Conservation (phyloP, 2,888 invertebrate species). For the Escarpia spicata region DNA sequence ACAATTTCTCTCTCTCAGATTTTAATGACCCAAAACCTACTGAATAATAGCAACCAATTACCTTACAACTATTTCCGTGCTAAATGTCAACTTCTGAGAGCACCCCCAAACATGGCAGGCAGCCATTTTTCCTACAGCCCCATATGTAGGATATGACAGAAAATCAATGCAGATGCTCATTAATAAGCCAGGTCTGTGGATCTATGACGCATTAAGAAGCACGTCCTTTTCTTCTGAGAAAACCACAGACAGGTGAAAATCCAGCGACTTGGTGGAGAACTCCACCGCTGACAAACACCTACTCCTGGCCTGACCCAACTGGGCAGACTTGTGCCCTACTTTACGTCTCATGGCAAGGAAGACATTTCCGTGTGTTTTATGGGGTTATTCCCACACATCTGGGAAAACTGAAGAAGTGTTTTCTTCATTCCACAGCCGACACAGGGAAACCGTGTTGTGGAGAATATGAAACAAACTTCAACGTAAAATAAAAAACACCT, state of each 20-base stretch:
- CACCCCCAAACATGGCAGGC: not conserved
- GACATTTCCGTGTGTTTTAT: not conserved
- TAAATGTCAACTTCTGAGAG: not conserved
- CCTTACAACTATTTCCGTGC: not conserved
- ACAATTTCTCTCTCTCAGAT: not conserved
- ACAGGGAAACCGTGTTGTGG: not conserved
- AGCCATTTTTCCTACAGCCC: not conserved
- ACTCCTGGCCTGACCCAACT: not conserved
- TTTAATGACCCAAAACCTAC: not conserved
- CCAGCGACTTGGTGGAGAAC: not conserved
- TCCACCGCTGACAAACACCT: not conserved
- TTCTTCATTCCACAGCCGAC: not conserved
- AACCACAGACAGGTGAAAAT: not conserved
- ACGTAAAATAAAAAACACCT: not conserved
- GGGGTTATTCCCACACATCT: not conserved
- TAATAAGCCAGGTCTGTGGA: not conserved
- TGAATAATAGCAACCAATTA: not conserved
- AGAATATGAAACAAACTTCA: not conserved
- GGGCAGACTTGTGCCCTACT: not conserved
- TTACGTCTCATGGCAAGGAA: not conserved
- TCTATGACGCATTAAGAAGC: slow-evolving; percentile 6
- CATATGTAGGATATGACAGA: not conserved
- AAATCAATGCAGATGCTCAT: not conserved
- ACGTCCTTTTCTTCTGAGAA: not conserved
- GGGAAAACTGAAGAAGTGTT: not conserved